phyloP scores from a whole-genome alignment of 2,797 vertebrate genomes.

The Enteromius unitaeniatus region DNA sequence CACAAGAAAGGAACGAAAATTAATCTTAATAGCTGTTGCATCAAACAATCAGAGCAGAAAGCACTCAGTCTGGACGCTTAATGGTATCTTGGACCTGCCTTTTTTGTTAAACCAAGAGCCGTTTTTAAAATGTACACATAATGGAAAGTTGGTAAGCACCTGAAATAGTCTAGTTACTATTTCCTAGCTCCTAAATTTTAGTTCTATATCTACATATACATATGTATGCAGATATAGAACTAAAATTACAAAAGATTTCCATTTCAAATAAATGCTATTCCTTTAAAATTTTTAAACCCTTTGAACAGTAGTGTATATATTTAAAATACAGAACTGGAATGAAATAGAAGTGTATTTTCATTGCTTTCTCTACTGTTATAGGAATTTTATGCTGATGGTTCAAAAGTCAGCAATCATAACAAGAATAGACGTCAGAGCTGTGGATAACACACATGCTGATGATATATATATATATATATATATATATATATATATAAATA shows the following conservation, averaged over 20 bases:
- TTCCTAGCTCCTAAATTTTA: no score
- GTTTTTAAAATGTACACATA: background rate
- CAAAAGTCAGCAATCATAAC: slow-evolving; percentile 28
- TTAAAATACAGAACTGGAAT: background rate
- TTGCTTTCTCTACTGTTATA: background rate
- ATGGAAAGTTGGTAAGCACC: no score
- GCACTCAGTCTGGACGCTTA: background rate
- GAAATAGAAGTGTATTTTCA: background rate
- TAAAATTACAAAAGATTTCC: background rate
- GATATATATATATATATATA: background rate
- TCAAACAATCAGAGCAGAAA: background rate
- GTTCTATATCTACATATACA: no score
- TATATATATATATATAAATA: background rate
- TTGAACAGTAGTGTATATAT: background rate
- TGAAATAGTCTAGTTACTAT: no score
- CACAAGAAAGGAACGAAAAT: slow-evolving; percentile 59
- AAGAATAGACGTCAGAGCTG: slow-evolving; percentile 6
- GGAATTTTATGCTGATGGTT: background rate
- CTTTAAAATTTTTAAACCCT: background rate
- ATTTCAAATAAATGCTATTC: background rate
- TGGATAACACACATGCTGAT: slow-evolving; percentile 5
- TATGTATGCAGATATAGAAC: no score
- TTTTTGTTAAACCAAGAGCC: background rate
- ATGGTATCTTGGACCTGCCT: background rate
- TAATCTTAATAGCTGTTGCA: slow-evolving; percentile 45